phyloP scores from a whole-genome alignment of 92 coral and sea anemone genomes.

The Palythoa grandiflora region DNA sequence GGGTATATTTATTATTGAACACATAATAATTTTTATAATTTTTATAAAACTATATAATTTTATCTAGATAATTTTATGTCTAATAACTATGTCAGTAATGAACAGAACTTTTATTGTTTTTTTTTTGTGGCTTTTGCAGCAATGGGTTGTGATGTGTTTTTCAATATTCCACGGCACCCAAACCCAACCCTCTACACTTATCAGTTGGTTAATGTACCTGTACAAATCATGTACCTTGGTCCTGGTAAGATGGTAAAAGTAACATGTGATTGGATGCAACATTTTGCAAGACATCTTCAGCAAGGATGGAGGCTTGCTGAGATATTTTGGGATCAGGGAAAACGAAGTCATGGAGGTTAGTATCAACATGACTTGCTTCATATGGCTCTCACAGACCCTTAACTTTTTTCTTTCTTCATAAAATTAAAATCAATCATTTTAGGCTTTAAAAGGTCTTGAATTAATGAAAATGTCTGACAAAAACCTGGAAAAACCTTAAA shows the following conservation, averaged over 20 bases:
- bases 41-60: no score
- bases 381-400: no score
- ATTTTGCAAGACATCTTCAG: conserved; percentile 82
- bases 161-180: conserved; percentile 89
- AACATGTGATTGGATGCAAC: conserved; percentile 97
- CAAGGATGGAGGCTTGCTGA: no score
- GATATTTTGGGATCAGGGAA: conserved; percentile 99
- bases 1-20: no score
- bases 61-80: no score
- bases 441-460: no score
- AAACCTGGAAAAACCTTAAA: no score
- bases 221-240: conserved; percentile 92
- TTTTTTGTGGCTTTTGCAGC: conserved; percentile 56
- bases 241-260: conserved; percentile 95
- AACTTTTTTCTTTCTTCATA: no score
- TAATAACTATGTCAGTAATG: neutral
- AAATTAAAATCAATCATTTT: no score
- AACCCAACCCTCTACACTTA: conserved; percentile 89
- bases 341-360: conserved; percentile 93
- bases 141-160: conserved; percentile 95
- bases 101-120: neutral
- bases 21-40: no score
- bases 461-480: no score
- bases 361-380: neutral
- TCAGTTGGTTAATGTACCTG: conserved; percentile 92